Evolutionary conservation across 1,140 invertebrate species (phyloP).

Genomic region (Drosophila tani): DNA sequence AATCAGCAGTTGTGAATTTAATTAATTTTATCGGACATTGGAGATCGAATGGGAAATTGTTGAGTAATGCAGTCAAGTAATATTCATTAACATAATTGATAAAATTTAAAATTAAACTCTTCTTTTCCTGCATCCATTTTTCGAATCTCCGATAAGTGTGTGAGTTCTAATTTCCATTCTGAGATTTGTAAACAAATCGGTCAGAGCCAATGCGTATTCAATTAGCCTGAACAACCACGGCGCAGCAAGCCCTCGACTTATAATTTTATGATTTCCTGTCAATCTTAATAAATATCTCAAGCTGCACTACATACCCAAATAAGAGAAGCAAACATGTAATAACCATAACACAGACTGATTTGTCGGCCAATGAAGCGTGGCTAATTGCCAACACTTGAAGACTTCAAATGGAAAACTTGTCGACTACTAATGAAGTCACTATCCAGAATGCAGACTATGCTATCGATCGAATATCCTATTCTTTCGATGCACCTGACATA

Average conservation of each 20-base stretch:
- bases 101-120: background rate
- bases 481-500: slow-evolving; percentile 32
- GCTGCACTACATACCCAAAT: slow-evolving; percentile 34
- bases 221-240: slow-evolving; percentile 59
- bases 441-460: slow-evolving; percentile 38
- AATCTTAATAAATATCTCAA: slow-evolving; percentile 67
- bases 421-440: slow-evolving; percentile 77
- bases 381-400: slow-evolving; percentile 68
- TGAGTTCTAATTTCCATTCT: slow-evolving; percentile 27
- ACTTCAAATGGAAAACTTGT: slow-evolving; percentile 59
- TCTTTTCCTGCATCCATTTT: background rate
- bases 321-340: slow-evolving; percentile 27
- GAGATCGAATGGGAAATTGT: slow-evolving; percentile 6
- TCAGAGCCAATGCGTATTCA: slow-evolving; percentile 25
- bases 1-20: slow-evolving; percentile 68
- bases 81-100: slow-evolving; percentile 68
- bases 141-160: slow-evolving; percentile 3
- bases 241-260: slow-evolving; percentile 62
- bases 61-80: slow-evolving; percentile 70
- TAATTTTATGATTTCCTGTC: slow-evolving; percentile 79
- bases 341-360: slow-evolving; percentile 63
- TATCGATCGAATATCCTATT: slow-evolving; percentile 18
- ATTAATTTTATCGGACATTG: slow-evolving; percentile 68
- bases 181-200: background rate
- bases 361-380: slow-evolving; percentile 68